Conservation (phyloP, 2,888 invertebrate genomes). For the Synergus japonicus region DNA sequence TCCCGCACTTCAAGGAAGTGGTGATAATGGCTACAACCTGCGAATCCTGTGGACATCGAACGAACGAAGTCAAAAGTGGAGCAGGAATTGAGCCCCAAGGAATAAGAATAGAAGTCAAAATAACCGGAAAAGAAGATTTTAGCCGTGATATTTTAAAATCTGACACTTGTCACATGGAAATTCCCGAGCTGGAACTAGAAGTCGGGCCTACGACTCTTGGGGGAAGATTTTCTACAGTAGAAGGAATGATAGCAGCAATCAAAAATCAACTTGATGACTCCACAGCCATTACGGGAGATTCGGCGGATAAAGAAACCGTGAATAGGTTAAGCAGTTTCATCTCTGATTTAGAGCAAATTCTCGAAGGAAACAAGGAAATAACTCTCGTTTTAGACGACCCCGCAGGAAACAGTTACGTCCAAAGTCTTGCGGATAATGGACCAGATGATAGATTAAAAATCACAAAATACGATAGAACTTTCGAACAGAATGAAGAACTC, state of each 20-base stretch:
- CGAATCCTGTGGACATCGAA: conserved; percentile 92
- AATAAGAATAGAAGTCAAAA: conserved; percentile 85
- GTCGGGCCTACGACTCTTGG: conserved; percentile 91
- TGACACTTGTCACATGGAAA: conserved; percentile 87
- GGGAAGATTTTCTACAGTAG: conserved; percentile 96
- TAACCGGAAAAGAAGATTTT: conserved; percentile 87
- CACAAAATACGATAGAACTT: conserved; percentile 88
- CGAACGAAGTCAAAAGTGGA: conserved; percentile 98
- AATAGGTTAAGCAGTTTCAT: conserved; percentile 83
- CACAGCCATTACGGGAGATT: conserved; percentile 86
- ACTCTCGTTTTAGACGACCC: conserved; percentile 96
- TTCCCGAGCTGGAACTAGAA: conserved; percentile 94
- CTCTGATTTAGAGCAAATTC: conserved; percentile 82
- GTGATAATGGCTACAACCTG: conserved; percentile 98
- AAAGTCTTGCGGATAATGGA: conserved; percentile 86
- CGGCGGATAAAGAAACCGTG: conserved; percentile 80
- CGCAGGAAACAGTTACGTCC: conserved; percentile 96
- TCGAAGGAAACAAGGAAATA: conserved; percentile 81
- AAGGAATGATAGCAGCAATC: conserved; percentile 90
- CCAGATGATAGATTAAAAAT: conserved; percentile 86
- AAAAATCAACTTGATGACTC: conserved; percentile 85
- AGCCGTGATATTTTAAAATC: conserved; percentile 96
- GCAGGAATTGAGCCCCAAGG: conserved; percentile 92
- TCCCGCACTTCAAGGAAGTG: conserved; percentile 98
- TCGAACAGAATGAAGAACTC: conserved; percentile 96